A percentile compares a stretch with the other conserved stretches of the same genome.
These are phyloP conservation scores for Paradoxurus hermaphroditus DNA, from an alignment of 2,113 vertebrate species.

Conservation along the genomic window DNA sequence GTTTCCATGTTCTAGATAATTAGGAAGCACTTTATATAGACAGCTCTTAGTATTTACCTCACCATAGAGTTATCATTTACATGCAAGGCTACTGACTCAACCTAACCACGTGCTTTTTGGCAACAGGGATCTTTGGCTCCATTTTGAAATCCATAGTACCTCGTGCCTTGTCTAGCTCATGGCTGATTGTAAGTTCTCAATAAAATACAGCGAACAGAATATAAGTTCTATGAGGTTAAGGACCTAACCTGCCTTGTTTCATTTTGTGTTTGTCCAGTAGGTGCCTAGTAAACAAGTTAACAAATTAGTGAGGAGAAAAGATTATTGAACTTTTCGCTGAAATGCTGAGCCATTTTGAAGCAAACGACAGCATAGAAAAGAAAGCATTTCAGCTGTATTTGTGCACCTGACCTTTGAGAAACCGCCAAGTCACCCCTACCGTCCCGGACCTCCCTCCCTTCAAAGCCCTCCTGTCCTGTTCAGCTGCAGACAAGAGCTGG, in stretches of 20 bases:
- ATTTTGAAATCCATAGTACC: background rate
- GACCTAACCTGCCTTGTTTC: background rate
- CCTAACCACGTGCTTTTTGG: background rate
- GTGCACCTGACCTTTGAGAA: background rate
- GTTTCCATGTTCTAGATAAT: background rate
- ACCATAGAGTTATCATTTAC: background rate
- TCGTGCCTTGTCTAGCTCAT: background rate
- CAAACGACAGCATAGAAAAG: background rate
- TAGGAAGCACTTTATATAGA: background rate
- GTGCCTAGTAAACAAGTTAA: background rate
- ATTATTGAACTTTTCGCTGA: background rate
- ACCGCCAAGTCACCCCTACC: background rate
- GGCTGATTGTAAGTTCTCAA: background rate
- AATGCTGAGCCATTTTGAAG: background rate
- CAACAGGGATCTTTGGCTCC: background rate
- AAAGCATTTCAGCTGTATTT: background rate
- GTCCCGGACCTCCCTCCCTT: background rate
- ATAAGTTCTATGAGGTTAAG: background rate
- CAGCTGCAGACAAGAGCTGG: background rate
- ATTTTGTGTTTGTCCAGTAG: background rate
- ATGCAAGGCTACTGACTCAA: background rate
- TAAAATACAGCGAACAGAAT: background rate
- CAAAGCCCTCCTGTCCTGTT: constrained; percentile 8
- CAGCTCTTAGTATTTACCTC: background rate
- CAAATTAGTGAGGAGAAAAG: background rate